phyloP scores from a whole-genome alignment of 1,140 invertebrate species.

The Drosophila nannoptera region DNA sequence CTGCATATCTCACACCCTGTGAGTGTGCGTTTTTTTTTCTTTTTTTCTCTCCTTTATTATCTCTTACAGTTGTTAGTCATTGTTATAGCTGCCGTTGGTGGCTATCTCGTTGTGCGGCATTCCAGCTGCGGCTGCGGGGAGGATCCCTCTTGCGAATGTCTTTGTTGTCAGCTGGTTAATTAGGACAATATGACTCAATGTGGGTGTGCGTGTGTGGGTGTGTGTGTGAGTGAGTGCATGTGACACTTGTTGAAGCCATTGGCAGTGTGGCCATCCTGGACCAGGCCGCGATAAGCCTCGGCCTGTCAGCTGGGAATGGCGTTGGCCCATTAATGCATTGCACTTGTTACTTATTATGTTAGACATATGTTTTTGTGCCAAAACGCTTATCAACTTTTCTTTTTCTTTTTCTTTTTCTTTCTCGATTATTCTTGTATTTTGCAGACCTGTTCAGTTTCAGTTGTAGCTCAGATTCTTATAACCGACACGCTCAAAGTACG shows the following conservation, averaged over 20 bases:
- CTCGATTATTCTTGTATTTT: slow-evolving; percentile 53
- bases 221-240: slow-evolving; percentile 39
- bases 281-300: no score
- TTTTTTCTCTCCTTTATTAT: no score
- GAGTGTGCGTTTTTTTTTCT: slow-evolving; percentile 31
- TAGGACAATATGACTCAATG: slow-evolving; percentile 62
- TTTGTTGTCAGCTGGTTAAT: slow-evolving; percentile 63
- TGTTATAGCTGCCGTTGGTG: slow-evolving; percentile 30
- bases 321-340: slow-evolving; percentile 32
- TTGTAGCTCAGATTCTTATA: slow-evolving; percentile 73
- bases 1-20: slow-evolving; percentile 29
- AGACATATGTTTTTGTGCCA: slow-evolving; percentile 26
- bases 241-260: slow-evolving; percentile 30
- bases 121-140: slow-evolving; percentile 24
- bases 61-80: slow-evolving; percentile 56
- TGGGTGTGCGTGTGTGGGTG: background rate
- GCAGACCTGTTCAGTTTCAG: slow-evolving; percentile 68
- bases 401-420: no score
- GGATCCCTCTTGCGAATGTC: slow-evolving; percentile 28
- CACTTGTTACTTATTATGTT: slow-evolving; percentile 30
- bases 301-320: slow-evolving; percentile 2
- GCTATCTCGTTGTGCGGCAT: slow-evolving; percentile 43
- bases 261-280: background rate
- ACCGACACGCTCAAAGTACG: slow-evolving; percentile 73
- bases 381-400: slow-evolving; percentile 35